Evolutionary conservation across 92 coral and sea anemone species (phyloP).

Genomic region (Palythoa caribaeorum): DNA sequence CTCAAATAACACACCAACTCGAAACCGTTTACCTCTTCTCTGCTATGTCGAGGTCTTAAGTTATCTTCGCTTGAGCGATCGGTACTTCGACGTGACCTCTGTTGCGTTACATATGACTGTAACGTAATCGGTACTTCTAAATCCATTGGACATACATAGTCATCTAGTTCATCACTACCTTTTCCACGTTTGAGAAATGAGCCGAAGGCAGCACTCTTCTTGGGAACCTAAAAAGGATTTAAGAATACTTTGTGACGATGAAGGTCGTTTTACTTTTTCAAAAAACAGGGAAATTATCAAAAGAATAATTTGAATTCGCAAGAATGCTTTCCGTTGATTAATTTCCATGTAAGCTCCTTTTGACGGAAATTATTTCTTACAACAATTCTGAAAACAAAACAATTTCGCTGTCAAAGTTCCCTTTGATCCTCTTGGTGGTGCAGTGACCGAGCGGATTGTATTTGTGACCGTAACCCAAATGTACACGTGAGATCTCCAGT

Average conservation of each 20-base stretch:
- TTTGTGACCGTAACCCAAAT: too few species aligned
- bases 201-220: constrained; percentile 78
- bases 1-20: not conserved
- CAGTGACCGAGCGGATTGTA: too few species aligned
- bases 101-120: constrained; percentile 76
- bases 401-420: not conserved
- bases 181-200: constrained; percentile 88
- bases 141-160: constrained; percentile 99
- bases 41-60: constrained; percentile 57
- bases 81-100: constrained; percentile 66
- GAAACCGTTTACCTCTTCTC: constrained; percentile 39
- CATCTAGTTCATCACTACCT: constrained; percentile 83
- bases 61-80: constrained; percentile 52
- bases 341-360: too few species aligned
- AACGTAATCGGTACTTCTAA: constrained; percentile 85
- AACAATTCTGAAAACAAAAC: too few species aligned
- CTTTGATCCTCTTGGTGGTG: too few species aligned
- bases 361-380: too few species aligned
- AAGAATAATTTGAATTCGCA: too few species aligned
- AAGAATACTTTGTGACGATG: not conserved
- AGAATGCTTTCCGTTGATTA: too few species aligned
- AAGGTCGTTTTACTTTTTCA: too few species aligned
- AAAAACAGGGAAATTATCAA: too few species aligned
- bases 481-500: too few species aligned
- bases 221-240: constrained; percentile 62